These are phyloP conservation scores for Anas platyrhynchos DNA, from an alignment of 2,113 vertebrate genomes.

Conservation along the genomic window DNA sequence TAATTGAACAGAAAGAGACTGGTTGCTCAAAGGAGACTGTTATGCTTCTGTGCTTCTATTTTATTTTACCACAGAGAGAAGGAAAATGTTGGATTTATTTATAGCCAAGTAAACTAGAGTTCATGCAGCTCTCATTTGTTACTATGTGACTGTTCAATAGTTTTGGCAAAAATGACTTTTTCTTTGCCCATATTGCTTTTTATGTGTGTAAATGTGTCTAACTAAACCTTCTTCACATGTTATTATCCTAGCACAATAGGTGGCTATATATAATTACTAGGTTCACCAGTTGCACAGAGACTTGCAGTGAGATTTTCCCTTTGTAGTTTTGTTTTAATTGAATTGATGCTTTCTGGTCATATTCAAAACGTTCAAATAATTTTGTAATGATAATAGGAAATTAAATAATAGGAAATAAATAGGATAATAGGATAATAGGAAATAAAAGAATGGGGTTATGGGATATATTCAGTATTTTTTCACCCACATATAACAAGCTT, in stretches of 20 bases:
- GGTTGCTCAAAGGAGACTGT: conserved; percentile 50
- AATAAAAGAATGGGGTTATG: conserved; percentile 23
- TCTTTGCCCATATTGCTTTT: conserved; percentile 48
- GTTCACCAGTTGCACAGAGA: conserved; percentile 37
- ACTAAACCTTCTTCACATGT: conserved; percentile 47
- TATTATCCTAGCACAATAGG: conserved; percentile 61
- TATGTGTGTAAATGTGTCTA: conserved; percentile 55
- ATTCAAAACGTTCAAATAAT: conserved; percentile 60
- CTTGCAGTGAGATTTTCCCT: conserved; percentile 33
- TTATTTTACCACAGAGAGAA: conserved; percentile 61
- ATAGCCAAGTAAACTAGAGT: conserved; percentile 69
- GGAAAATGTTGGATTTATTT: conserved; percentile 66
- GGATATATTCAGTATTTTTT: conserved; percentile 41
- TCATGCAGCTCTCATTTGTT: conserved; percentile 70
- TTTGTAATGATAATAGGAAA: conserved; percentile 56
- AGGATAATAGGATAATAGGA: conserved; percentile 12
- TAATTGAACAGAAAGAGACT: conserved; percentile 68
- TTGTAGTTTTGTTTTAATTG: conserved; percentile 49
- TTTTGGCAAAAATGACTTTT: conserved; percentile 39
- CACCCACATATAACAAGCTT: neutral
- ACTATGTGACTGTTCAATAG: conserved; percentile 50
- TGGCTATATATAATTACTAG: conserved; percentile 55
- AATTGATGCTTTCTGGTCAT: conserved; percentile 44
- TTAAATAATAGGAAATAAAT: neutral
- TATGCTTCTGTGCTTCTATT: conserved; percentile 55